These are phyloP conservation scores for Camponotus fellah DNA, from an alignment of 2,888 invertebrate species.

Conservation along the genomic window DNA sequence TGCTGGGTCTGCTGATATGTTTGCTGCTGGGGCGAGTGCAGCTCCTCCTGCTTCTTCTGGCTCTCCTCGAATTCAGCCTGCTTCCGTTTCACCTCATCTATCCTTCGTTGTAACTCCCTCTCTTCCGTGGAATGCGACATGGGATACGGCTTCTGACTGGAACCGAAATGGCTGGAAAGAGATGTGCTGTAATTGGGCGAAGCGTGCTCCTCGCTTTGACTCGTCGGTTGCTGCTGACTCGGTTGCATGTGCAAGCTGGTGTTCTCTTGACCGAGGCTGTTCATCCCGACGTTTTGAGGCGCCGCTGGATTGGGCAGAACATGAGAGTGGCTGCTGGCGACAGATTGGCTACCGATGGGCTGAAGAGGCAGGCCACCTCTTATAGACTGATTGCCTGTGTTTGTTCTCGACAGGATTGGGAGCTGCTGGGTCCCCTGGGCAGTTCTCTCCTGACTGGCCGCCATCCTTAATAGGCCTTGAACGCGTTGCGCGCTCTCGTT, in stretches of 20 bases:
- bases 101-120: slow-evolving; percentile 86
- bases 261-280: slow-evolving; percentile 74
- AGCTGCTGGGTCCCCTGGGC: slow-evolving; percentile 74
- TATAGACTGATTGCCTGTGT: slow-evolving; percentile 78
- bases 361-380: slow-evolving; percentile 80
- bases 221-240: slow-evolving; percentile 50
- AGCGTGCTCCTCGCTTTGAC: slow-evolving; percentile 64
- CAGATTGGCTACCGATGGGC: slow-evolving; percentile 80
- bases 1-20: slow-evolving; percentile 81
- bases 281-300: slow-evolving; percentile 53
- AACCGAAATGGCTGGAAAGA: slow-evolving; percentile 71
- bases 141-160: slow-evolving; percentile 75
- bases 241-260: slow-evolving; percentile 49
- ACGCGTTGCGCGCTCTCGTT: slow-evolving; percentile 85
- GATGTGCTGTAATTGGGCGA: slow-evolving; percentile 75
- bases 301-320: slow-evolving; percentile 4
- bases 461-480: slow-evolving; percentile 87
- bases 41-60: slow-evolving; percentile 86
- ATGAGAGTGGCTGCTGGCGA: slow-evolving; percentile 21
- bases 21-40: slow-evolving; percentile 76
- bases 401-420: slow-evolving; percentile 78
- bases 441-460: slow-evolving; percentile 82
- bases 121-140: slow-evolving; percentile 83
- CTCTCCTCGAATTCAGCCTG: slow-evolving; percentile 87
- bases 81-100: slow-evolving; percentile 88